Evolutionary conservation across 2,113 vertebrate genomes (phyloP).

Genomic region (western clawed frog (Xenopus tropicalis)): UCB_Xtro_10.0 CM004445.2:43981001-43981500

Average conservation of each 20-base stretch:
- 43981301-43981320: too few species aligned
- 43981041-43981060: conserved; percentile 27
- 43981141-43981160: too few species aligned
- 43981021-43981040: neutral
- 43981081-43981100: conserved; percentile 11
- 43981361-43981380: too few species aligned
- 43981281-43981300: too few species aligned
- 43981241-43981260: too few species aligned
- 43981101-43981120: neutral
- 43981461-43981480: conserved; percentile 36
- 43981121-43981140: conserved; percentile 5
- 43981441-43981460: conserved; percentile 10
- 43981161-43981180: too few species aligned
- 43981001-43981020: conserved; percentile 20
- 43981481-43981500: conserved; percentile 31
- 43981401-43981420: neutral
- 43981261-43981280: too few species aligned
- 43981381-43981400: neutral
- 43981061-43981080: conserved; percentile 23
- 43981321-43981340: too few species aligned
- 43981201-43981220: too few species aligned
- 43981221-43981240: too few species aligned
- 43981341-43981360: too few species aligned
- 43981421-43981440: neutral
- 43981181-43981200: too few species aligned